Percentiles rank a stretch among this genome's conserved stretches.
Evolutionary conservation across 2,888 invertebrate genomes (phyloP).

Genomic region (Thymelicus sylvestris): DNA sequence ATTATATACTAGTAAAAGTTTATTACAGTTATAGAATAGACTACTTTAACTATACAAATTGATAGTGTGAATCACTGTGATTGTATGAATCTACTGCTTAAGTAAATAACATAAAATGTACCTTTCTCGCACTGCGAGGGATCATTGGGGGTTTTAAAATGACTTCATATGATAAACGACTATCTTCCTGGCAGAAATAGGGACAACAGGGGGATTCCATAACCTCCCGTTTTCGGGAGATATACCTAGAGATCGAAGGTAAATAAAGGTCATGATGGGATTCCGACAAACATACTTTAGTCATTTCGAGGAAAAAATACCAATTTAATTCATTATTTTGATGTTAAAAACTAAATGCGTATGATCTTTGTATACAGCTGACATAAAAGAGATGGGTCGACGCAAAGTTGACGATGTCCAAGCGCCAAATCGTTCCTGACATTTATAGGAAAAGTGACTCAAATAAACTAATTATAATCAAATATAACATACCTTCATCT

Average conservation of each 20-base stretch:
- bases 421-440: conserved; percentile 69
- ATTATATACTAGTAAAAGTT: conserved; percentile 48
- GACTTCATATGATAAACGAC: conserved; percentile 65
- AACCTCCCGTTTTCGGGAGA: conserved; percentile 76
- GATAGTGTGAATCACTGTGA: conserved; percentile 63
- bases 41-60: conserved; percentile 65
- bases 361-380: conserved; percentile 83
- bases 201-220: conserved; percentile 75
- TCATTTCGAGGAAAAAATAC: conserved; percentile 58
- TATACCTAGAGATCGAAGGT: conserved; percentile 71
- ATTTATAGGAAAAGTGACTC: conserved; percentile 51
- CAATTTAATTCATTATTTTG: conserved; percentile 78
- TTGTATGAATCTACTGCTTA: conserved; percentile 52
- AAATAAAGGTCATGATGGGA: conserved; percentile 54
- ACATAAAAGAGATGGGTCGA: conserved; percentile 78
- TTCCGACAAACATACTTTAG: conserved; percentile 49
- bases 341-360: conserved; percentile 73
- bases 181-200: conserved; percentile 74
- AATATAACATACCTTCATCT: conserved; percentile 85
- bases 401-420: conserved; percentile 65
- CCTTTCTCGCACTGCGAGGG: conserved; percentile 72
- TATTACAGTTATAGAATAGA: conserved; percentile 46
- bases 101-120: conserved; percentile 57
- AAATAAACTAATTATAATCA: conserved; percentile 41
- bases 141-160: conserved; percentile 77